phyloP scores from a whole-genome alignment of 2,113 vertebrate genomes.

The Alectura lathami region DNA sequence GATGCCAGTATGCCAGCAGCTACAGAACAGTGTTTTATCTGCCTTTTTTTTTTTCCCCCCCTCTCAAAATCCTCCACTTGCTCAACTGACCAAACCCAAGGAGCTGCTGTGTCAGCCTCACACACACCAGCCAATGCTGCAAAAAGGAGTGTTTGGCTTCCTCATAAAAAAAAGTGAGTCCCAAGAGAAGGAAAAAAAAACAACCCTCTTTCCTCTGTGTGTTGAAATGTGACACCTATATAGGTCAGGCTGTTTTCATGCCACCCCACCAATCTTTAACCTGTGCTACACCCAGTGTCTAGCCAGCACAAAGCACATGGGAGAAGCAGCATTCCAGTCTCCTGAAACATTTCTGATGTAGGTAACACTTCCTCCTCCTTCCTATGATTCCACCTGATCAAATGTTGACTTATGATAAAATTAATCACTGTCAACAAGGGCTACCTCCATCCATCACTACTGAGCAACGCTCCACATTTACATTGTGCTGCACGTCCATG shows the following conservation, averaged over 20 bases:
- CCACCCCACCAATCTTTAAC: neutral
- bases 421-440: neutral
- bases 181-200: neutral
- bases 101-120: neutral
- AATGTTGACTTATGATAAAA: conserved; percentile 8
- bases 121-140: neutral
- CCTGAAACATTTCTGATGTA: neutral
- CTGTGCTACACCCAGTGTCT: neutral
- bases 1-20: neutral
- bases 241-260: neutral
- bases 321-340: neutral
- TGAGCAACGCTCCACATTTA: neutral
- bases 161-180: neutral
- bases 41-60: neutral
- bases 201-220: neutral
- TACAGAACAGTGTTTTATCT: neutral
- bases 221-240: neutral
- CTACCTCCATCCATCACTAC: neutral
- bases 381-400: neutral
- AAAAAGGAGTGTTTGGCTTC: neutral
- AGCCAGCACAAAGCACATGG: neutral
- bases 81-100: neutral
- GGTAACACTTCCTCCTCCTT: neutral
- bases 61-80: neutral
- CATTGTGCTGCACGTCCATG: rapidly evolving